Evolutionary conservation across 2,113 vertebrate genomes (phyloP).

Genomic region (Coregonus clupeaformis): DNA sequence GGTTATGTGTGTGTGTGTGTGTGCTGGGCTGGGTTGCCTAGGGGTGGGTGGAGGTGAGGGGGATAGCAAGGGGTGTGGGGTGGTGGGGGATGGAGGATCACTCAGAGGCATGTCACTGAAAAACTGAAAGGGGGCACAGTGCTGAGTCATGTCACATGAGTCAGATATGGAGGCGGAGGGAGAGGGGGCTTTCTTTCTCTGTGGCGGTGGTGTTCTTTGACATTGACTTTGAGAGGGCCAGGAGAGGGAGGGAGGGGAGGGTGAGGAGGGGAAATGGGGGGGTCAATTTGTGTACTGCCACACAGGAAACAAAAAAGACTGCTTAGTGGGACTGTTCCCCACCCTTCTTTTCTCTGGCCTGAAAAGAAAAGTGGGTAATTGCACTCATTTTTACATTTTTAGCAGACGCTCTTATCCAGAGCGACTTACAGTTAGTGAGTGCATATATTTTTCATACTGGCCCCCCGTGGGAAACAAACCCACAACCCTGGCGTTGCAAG

Average conservation of each 20-base stretch:
- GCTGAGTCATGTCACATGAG: slow-evolving; percentile 33
- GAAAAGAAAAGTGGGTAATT: background rate
- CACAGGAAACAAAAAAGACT: slow-evolving; percentile 26
- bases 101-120: background rate
- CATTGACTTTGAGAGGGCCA: background rate
- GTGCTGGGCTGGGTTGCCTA: background rate
- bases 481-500: too few relatives aligned
- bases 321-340: background rate
- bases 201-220: background rate
- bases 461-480: too few relatives aligned
- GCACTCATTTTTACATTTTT: too few relatives aligned
- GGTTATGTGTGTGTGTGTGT: background rate
- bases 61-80: too few relatives aligned
- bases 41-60: background rate
- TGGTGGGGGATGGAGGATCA: too few relatives aligned
- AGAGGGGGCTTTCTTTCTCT: background rate
- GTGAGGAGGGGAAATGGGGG: slow-evolving; percentile 7
- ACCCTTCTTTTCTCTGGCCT: background rate
- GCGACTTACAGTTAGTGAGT: too few relatives aligned
- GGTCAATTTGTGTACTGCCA: slow-evolving; percentile 23
- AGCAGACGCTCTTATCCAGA: too few relatives aligned
- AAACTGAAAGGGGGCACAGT: slow-evolving; percentile 20
- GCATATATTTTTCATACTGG: too few relatives aligned
- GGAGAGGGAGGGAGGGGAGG: background rate
- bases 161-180: slow-evolving; percentile 9